Evolutionary conservation across 2,888 invertebrate genomes (phyloP).

Genomic region (Machimus rusticus): DNA sequence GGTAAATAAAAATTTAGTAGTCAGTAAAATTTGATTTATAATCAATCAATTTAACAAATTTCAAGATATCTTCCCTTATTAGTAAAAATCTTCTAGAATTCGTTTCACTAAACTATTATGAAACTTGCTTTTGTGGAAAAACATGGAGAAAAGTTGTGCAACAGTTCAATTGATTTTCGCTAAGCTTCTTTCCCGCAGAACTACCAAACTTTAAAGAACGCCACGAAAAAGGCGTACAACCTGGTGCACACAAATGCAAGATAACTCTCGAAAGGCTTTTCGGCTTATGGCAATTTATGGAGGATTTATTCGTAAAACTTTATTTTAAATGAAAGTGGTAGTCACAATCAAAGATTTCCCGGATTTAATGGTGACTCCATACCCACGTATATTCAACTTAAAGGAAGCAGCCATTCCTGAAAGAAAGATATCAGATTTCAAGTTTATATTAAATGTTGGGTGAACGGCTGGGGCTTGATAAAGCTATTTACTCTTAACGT

Average conservation of each 20-base stretch:
- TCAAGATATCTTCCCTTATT: too few relatives aligned
- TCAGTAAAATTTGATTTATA: too few relatives aligned
- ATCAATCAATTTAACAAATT: too few relatives aligned
- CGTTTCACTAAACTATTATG: too few relatives aligned
- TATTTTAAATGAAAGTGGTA: background rate
- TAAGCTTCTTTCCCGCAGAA: background rate
- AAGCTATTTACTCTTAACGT: background rate
- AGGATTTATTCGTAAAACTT: background rate
- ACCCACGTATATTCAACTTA: background rate
- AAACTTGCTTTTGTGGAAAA: background rate
- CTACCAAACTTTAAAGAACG: background rate
- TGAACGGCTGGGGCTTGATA: background rate
- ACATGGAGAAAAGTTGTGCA: background rate
- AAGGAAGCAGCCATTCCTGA: background rate
- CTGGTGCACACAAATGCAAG: background rate
- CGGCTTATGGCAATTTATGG: background rate
- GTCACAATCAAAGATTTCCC: background rate
- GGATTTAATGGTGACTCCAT: background rate
- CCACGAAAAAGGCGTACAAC: background rate
- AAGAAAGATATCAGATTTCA: background rate
- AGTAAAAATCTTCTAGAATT: too few relatives aligned
- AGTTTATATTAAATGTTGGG: background rate
- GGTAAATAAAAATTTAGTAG: too few relatives aligned
- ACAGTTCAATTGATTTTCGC: background rate
- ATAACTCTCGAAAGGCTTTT: background rate